phyloP scores from a whole-genome alignment of 2,888 invertebrate genomes.

The Sepiola atlantica region DNA sequence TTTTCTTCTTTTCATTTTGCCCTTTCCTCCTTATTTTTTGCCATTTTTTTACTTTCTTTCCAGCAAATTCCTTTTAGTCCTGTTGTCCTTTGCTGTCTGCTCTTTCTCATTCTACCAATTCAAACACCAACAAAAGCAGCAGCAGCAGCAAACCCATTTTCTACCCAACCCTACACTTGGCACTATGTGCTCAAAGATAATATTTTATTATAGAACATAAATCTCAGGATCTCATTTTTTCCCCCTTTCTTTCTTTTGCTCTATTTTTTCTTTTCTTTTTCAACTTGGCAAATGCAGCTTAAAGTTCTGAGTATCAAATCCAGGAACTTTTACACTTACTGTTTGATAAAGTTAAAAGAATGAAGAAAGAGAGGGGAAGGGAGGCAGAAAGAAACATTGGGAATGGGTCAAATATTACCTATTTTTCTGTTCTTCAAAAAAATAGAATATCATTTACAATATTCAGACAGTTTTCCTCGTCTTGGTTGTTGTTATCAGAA shows the following conservation, averaged over 20 bases:
- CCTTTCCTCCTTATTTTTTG: background rate
- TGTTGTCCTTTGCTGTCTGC: background rate
- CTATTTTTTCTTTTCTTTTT: background rate
- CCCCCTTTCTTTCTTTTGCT: background rate
- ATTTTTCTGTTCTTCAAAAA: background rate
- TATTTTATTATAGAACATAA: background rate
- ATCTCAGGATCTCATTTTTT: background rate
- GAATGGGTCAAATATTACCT: background rate
- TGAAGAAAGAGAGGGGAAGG: background rate
- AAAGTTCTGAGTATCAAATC: background rate
- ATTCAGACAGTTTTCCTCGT: too few relatives aligned
- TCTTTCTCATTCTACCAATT: background rate
- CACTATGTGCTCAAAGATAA: background rate
- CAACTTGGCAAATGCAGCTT: background rate
- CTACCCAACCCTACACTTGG: background rate
- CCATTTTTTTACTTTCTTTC: background rate
- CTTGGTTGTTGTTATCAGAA: too few relatives aligned
- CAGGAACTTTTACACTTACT: background rate
- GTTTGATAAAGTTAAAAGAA: background rate
- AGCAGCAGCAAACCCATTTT: background rate
- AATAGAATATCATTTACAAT: too few relatives aligned
- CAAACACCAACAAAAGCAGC: too few relatives aligned
- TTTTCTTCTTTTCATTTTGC: background rate
- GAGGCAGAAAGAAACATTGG: background rate
- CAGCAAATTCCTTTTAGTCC: background rate